Conservation (phyloP, 2,888 invertebrate species). For the Heteromurus nitidus region DNA sequence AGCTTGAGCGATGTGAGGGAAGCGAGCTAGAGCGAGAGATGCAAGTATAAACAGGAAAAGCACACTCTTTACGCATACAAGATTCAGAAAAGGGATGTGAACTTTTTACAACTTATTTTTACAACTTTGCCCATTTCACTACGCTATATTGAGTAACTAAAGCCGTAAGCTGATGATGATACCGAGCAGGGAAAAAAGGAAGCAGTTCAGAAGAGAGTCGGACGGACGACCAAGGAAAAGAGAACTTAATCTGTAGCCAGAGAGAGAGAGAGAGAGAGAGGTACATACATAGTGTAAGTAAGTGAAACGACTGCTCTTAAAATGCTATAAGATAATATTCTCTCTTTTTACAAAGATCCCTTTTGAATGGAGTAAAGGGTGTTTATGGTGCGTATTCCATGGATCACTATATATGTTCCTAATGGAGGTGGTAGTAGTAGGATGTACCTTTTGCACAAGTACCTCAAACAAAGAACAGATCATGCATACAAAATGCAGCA, state of each 20-base stretch:
- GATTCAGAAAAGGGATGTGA: constrained; percentile 37
- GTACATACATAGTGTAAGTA: neutral
- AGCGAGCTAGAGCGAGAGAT: too few species aligned
- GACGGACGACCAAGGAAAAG: constrained; percentile 3
- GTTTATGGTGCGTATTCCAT: neutral
- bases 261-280: constrained; percentile 7
- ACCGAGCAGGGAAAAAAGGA: constrained; percentile 3
- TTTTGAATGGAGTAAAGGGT: constrained; percentile 15
- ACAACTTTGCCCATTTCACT: constrained; percentile 59
- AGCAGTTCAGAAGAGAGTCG: neutral
- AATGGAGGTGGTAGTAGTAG: too few species aligned
- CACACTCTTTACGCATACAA: constrained; percentile 1
- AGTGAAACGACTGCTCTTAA: constrained; percentile 25
- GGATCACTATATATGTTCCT: too few species aligned
- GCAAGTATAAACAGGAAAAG: constrained; percentile 20
- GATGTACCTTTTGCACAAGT: constrained; percentile 2
- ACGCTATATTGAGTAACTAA: constrained; percentile 48
- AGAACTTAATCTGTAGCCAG: constrained; percentile 28
- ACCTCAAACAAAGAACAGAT: constrained; percentile 36
- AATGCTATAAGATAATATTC: neutral
- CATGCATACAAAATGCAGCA: constrained; percentile 44
- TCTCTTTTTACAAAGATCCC: constrained; percentile 10
- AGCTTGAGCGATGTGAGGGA: neutral
- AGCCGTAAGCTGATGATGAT: constrained; percentile 31
- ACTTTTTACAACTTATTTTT: constrained; percentile 64